Percentiles rank a stretch among this genome's conserved stretches.
phyloP scores from a whole-genome alignment of 2,888 invertebrate species.

The Phengaris alcon region DNA sequence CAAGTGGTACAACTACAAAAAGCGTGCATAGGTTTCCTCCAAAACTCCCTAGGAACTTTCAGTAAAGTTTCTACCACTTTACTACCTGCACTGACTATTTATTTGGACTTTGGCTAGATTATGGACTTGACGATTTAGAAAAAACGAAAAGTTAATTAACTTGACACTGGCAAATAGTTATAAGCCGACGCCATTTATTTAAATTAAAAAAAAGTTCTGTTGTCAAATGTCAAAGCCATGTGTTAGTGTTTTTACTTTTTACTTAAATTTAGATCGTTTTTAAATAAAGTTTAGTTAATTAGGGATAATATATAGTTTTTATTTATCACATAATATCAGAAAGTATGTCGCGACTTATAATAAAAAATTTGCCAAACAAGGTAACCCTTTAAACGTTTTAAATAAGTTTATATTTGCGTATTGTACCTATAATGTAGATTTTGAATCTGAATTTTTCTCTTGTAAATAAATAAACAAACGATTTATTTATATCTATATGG shows the following conservation, averaged over 20 bases:
- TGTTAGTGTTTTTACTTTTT: conserved; percentile 34
- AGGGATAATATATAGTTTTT: conserved; percentile 22
- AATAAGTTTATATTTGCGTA: conserved; percentile 37
- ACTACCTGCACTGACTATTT: too few relatives aligned
- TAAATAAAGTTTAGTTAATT: background rate
- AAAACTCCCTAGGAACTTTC: too few relatives aligned
- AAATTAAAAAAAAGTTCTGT: background rate
- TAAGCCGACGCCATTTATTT: too few relatives aligned
- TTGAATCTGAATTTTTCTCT: conserved; percentile 33
- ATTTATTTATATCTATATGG: too few relatives aligned
- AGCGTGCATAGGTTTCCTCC: too few relatives aligned
- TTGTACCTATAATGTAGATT: conserved; percentile 29
- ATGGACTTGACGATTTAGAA: too few relatives aligned
- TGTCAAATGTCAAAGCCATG: conserved; percentile 33
- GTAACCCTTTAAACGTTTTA: conserved; percentile 70
- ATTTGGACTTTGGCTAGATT: too few relatives aligned
- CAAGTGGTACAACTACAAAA: too few relatives aligned
- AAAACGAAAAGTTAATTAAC: too few relatives aligned
- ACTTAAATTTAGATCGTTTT: background rate
- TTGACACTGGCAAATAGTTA: too few relatives aligned
- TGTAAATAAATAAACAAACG: too few relatives aligned
- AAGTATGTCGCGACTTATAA: conserved; percentile 90
- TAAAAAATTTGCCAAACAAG: conserved; percentile 93
- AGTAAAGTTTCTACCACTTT: too few relatives aligned
- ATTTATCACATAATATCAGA: conserved; percentile 1